Conservation (phyloP, 2,113 vertebrate genomes). For the Siniperca knerii region DNA sequence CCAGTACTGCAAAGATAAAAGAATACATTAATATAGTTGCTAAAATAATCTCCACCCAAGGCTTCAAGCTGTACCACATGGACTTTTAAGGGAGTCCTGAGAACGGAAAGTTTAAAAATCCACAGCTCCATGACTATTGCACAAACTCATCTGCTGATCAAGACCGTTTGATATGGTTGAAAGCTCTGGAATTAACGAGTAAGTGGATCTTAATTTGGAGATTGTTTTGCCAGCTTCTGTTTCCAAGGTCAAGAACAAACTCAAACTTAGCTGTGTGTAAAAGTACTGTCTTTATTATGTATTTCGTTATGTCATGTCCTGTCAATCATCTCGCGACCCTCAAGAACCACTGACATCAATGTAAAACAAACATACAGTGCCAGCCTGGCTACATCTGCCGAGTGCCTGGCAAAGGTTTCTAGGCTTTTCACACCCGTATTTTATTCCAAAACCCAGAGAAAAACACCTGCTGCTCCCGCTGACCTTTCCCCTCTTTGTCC, state of each 20-base stretch:
- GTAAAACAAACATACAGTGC: neutral
- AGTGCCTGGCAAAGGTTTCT: conserved; percentile 32
- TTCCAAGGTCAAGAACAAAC: neutral
- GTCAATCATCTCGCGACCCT: neutral
- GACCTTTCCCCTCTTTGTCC: neutral
- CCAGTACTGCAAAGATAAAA: no score
- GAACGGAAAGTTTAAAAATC: no score
- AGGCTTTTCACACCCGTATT: neutral
- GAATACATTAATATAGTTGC: no score
- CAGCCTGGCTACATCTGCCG: neutral
- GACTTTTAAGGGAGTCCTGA: no score
- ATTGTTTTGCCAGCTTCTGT: neutral
- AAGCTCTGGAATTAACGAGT: neutral
- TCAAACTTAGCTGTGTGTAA: neutral
- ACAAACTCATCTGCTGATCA: neutral
- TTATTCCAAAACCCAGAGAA: neutral
- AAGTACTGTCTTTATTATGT: no score
- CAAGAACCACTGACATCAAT: no score
- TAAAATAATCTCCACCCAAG: no score
- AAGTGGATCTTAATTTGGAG: neutral
- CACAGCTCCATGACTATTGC: no score
- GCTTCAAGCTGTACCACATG: no score
- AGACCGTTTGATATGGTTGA: no score
- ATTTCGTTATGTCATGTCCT: neutral
- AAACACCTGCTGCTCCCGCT: neutral